Conservation (phyloP, 2,888 invertebrate genomes). For the Girardia tigrina region DNA sequence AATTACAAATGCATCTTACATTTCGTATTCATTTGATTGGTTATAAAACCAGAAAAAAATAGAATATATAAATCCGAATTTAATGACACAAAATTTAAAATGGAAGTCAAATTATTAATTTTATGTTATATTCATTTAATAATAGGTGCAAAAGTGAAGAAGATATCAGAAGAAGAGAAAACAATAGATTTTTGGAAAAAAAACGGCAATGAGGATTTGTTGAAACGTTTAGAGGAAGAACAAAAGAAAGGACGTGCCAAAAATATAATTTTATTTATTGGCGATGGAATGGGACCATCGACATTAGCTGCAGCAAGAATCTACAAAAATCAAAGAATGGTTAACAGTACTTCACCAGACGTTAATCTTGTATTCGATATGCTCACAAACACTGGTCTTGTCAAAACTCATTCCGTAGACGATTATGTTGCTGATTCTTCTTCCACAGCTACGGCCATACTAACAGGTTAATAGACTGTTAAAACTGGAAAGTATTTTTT, state of each 20-base stretch:
- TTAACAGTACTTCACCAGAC: constrained; percentile 55
- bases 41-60: too few species aligned
- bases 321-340: constrained; percentile 57
- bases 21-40: too few species aligned
- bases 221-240: neutral
- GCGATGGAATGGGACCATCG: constrained; percentile 73
- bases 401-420: constrained; percentile 74
- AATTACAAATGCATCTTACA: too few species aligned
- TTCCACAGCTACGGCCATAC: constrained; percentile 72
- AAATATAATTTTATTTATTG: constrained; percentile 68
- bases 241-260: constrained; percentile 54
- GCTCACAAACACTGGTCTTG: constrained; percentile 65
- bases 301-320: constrained; percentile 65
- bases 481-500: too few species aligned
- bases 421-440: constrained; percentile 75
- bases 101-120: too few species aligned
- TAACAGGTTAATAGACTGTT: too few species aligned
- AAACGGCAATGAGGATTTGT: neutral
- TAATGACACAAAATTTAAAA: too few species aligned
- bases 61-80: too few species aligned
- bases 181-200: neutral
- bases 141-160: too few species aligned
- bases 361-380: constrained; percentile 64
- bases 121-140: too few species aligned
- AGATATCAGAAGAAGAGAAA: neutral